A percentile compares a stretch with the other conserved stretches of the same genome.
These are phyloP conservation scores for Catocala nupta DNA, from an alignment of 2,888 invertebrate genomes.

Conservation along the genomic window DNA sequence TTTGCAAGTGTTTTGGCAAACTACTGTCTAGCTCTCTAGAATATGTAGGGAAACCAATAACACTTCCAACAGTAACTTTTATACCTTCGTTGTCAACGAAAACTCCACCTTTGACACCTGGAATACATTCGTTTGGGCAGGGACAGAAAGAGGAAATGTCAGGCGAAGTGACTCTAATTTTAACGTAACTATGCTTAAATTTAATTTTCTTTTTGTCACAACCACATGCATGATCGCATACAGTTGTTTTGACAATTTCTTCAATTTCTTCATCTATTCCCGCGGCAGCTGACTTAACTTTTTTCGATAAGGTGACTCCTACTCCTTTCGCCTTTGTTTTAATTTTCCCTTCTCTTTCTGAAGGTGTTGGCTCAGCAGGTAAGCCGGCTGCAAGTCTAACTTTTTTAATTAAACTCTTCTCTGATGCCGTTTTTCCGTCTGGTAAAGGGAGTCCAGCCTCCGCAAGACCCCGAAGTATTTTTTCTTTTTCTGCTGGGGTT, in stretches of 20 bases:
- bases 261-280: conserved; percentile 62
- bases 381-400: conserved; percentile 51
- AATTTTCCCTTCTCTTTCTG: conserved; percentile 58
- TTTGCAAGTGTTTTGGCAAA: too few species aligned
- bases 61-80: conserved; percentile 72
- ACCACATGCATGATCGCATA: conserved; percentile 71
- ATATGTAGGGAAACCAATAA: conserved; percentile 57
- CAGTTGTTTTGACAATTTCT: conserved; percentile 69
- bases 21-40: conserved; percentile 17
- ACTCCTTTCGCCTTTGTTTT: conserved; percentile 58
- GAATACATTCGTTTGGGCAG: conserved; percentile 72
- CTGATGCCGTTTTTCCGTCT: conserved; percentile 24
- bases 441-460: conserved; percentile 34
- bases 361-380: conserved; percentile 53
- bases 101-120: conserved; percentile 68
- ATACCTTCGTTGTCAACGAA: conserved; percentile 74
- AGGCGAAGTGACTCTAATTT: conserved; percentile 75
- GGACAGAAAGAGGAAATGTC: conserved; percentile 72
- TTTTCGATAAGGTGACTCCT: too few species aligned
- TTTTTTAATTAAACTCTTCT: conserved; percentile 42
- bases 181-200: conserved; percentile 76
- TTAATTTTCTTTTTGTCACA: conserved; percentile 76
- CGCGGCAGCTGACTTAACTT: conserved; percentile 9
- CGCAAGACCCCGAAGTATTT: conserved; percentile 27
- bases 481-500: conserved; percentile 23